Evolutionary conservation across 2,797 vertebrate species (phyloP).

Genomic region (Rousettus madagascariensis): DNA sequence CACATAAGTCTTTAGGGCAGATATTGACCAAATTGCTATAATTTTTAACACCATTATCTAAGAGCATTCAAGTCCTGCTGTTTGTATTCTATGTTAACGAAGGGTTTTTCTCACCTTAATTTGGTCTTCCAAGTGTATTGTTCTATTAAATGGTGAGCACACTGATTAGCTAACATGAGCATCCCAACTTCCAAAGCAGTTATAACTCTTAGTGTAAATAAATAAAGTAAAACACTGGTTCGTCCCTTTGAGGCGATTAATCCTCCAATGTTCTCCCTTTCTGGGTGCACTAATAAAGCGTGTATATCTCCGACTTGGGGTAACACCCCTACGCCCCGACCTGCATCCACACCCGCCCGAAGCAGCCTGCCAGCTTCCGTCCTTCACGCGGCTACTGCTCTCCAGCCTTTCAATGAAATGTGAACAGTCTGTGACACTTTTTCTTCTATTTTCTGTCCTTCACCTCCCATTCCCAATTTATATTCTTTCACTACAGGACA

Average conservation of each 20-base stretch:
- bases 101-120: not conserved
- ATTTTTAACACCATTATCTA: not conserved
- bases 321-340: no score
- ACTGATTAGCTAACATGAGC: not conserved
- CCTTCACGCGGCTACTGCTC: not conserved
- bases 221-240: not conserved
- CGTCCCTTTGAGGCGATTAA: not conserved
- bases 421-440: not conserved
- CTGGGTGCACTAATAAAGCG: not conserved
- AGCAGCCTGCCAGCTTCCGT: not conserved
- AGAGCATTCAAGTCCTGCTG: not conserved
- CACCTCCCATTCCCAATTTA: not conserved
- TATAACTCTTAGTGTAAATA: not conserved
- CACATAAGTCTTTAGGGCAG: not conserved
- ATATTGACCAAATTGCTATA: not conserved
- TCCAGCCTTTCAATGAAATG: not conserved
- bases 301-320: not conserved
- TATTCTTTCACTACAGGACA: not conserved
- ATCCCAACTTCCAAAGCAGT: not conserved
- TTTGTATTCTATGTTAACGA: not conserved
- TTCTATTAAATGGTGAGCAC: not conserved
- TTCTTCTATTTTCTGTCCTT: not conserved
- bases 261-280: not conserved
- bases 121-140: not conserved
- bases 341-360: not conserved